phyloP scores from a whole-genome alignment of 2,797 vertebrate genomes.

The Peromyscus eremicus region DNA sequence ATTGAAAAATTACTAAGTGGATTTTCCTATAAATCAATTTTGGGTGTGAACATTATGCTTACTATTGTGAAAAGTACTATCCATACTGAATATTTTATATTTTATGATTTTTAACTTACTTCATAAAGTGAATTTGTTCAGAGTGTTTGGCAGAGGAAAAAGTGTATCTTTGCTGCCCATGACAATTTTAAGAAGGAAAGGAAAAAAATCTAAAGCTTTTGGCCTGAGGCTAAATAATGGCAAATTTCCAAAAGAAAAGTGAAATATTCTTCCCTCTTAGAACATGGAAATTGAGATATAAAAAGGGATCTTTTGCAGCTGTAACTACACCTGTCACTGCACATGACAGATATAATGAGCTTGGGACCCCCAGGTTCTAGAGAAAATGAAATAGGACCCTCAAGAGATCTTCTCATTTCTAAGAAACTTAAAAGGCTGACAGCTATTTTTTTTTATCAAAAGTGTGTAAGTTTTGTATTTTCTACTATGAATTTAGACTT shows the following conservation, averaged over 20 bases:
- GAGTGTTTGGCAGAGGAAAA: slow-evolving; percentile 2
- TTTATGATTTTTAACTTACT: slow-evolving; percentile 5
- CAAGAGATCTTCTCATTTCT: slow-evolving; percentile 73
- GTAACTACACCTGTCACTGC: slow-evolving; percentile 75
- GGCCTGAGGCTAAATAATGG: slow-evolving; percentile 63
- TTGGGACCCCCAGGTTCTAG: slow-evolving; percentile 7
- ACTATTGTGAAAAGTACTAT: neutral
- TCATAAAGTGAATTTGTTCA: slow-evolving; percentile 17
- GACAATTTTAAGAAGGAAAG: slow-evolving; percentile 42
- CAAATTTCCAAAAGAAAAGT: slow-evolving; percentile 76
- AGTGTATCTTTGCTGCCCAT: neutral
- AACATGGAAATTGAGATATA: slow-evolving; percentile 76
- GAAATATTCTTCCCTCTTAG: slow-evolving; percentile 58
- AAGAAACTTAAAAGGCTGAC: slow-evolving; percentile 71
- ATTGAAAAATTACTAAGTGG: neutral
- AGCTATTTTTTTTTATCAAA: slow-evolving; percentile 61
- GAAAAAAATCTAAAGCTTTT: slow-evolving; percentile 33
- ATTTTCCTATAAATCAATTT: neutral
- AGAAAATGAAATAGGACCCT: slow-evolving; percentile 74
- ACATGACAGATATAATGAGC: slow-evolving; percentile 75
- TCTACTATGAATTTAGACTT: neutral
- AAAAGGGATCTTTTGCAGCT: slow-evolving; percentile 67
- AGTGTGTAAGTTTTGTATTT: slow-evolving; percentile 53
- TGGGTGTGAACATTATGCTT: neutral
- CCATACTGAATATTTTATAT: neutral